Percentiles rank a stretch among this genome's conserved stretches.
phyloP scores from a whole-genome alignment of 1,140 invertebrate genomes.

The Helicorthomorpha holstii region DNA sequence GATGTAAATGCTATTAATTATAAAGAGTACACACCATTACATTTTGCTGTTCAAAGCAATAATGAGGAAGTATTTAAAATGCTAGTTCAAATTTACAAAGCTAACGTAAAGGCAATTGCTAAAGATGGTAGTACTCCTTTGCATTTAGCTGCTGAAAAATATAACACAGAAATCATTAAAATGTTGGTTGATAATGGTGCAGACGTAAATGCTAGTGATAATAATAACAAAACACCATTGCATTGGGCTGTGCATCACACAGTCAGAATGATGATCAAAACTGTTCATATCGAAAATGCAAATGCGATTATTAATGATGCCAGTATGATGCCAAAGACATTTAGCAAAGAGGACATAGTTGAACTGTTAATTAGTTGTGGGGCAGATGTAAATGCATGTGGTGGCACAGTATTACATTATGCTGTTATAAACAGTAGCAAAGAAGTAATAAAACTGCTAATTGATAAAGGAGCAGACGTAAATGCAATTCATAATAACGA shows the following conservation, averaged over 20 bases:
- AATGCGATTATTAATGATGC: too few relatives aligned
- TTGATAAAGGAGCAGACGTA: too few relatives aligned
- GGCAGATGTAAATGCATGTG: too few relatives aligned
- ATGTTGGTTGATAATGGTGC: not conserved
- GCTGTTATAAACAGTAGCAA: too few relatives aligned
- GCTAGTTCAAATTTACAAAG: conserved; percentile 42
- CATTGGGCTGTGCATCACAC: not conserved
- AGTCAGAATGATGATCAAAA: too few relatives aligned
- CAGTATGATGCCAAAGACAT: too few relatives aligned
- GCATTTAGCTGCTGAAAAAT: conserved; percentile 12
- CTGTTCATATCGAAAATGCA: too few relatives aligned
- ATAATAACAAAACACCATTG: not conserved
- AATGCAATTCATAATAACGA: too few relatives aligned
- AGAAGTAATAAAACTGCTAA: too few relatives aligned
- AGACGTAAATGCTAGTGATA: not conserved
- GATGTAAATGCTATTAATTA: not conserved
- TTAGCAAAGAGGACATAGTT: too few relatives aligned
- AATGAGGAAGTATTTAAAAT: not conserved
- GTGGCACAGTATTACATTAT: too few relatives aligned
- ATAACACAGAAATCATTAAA: conserved; percentile 12
- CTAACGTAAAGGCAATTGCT: conserved; percentile 46
- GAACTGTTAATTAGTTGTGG: too few relatives aligned
- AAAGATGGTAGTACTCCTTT: conserved; percentile 48
- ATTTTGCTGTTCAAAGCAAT: not conserved
- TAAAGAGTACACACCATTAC: not conserved